A percentile compares a stretch with the other conserved stretches of the same genome.
These are phyloP conservation scores for Marcusenius ussheri DNA, from an alignment of 2,113 vertebrate genomes.

Conservation along the genomic window DNA sequence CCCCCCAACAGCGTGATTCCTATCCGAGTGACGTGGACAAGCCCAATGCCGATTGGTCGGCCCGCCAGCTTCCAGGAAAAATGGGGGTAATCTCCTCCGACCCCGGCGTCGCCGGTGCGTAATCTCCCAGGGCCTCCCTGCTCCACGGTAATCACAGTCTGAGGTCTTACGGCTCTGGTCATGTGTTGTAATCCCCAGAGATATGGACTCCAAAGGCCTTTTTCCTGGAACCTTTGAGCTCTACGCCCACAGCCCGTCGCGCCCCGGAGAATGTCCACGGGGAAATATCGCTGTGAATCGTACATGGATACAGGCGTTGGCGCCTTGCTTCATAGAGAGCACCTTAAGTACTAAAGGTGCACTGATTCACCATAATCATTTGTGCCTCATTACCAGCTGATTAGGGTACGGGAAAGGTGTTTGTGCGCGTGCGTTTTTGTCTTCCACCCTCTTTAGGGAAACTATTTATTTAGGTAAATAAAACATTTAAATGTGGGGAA, in stretches of 20 bases:
- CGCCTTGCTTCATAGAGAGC: slow-evolving; percentile 55
- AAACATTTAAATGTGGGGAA: slow-evolving; percentile 5
- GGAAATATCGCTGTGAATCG: slow-evolving; percentile 48
- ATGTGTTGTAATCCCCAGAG: slow-evolving; percentile 15
- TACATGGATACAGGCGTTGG: slow-evolving; percentile 28
- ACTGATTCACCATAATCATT: neutral
- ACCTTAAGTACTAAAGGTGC: neutral
- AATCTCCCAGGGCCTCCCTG: slow-evolving; percentile 3
- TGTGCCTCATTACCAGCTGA: neutral
- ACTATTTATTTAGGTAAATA: slow-evolving; percentile 18
- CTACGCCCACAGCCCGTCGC: slow-evolving; percentile 59
- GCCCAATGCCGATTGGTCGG: neutral
- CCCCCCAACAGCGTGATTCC: neutral
- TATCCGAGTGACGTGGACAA: neutral
- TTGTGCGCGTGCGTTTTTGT: neutral
- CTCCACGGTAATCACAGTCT: neutral
- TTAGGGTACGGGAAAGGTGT: neutral
- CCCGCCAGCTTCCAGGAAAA: neutral
- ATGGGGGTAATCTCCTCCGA: neutral
- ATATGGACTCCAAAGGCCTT: slow-evolving; percentile 1
- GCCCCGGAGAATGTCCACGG: slow-evolving; percentile 69
- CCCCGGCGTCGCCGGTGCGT: neutral
- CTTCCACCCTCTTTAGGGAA: neutral
- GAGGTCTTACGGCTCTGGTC: slow-evolving; percentile 6
- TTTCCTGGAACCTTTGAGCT: neutral